Conservation (phyloP, 2,888 invertebrate species). For the Pseudococcus jackbeardsleyi region DNA sequence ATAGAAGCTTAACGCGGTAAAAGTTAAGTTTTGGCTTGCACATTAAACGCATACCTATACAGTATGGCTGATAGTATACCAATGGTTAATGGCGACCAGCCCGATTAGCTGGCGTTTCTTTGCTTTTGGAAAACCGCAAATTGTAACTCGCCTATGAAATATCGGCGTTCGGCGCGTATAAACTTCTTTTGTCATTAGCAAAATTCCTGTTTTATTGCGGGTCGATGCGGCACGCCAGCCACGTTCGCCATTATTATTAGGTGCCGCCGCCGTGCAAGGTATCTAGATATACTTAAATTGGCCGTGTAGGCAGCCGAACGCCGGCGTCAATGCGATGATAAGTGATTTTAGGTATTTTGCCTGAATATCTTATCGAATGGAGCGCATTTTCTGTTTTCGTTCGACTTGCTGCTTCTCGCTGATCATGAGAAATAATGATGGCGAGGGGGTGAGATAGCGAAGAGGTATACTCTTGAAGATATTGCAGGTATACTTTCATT, state of each 20-base stretch:
- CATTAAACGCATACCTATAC: slow-evolving; percentile 30
- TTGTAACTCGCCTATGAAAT: slow-evolving; percentile 32
- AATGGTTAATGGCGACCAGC: not conserved
- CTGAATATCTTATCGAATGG: too few relatives aligned
- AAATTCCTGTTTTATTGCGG: slow-evolving; percentile 23
- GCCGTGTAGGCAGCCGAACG: too few relatives aligned
- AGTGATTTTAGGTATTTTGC: too few relatives aligned
- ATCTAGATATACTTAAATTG: not conserved
- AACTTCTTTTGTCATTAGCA: slow-evolving; percentile 28
- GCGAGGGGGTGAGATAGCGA: too few relatives aligned
- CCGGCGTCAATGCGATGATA: too few relatives aligned
- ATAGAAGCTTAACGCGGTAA: not conserved
- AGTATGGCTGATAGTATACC: not conserved
- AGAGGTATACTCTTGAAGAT: too few relatives aligned
- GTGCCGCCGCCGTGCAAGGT: not conserved
- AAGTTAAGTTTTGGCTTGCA: not conserved
- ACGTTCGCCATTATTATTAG: not conserved
- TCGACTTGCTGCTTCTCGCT: too few relatives aligned
- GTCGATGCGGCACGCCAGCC: slow-evolving; percentile 5
- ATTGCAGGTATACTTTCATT: too few relatives aligned
- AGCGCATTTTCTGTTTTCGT: too few relatives aligned
- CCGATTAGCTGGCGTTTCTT: slow-evolving; percentile 28
- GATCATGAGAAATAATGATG: too few relatives aligned
- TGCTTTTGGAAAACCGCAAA: slow-evolving; percentile 29
- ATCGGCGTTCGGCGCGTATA: slow-evolving; percentile 9